Conservation (phyloP, 2,113 vertebrate genomes). For the Peromyscus maniculatus region DNA sequence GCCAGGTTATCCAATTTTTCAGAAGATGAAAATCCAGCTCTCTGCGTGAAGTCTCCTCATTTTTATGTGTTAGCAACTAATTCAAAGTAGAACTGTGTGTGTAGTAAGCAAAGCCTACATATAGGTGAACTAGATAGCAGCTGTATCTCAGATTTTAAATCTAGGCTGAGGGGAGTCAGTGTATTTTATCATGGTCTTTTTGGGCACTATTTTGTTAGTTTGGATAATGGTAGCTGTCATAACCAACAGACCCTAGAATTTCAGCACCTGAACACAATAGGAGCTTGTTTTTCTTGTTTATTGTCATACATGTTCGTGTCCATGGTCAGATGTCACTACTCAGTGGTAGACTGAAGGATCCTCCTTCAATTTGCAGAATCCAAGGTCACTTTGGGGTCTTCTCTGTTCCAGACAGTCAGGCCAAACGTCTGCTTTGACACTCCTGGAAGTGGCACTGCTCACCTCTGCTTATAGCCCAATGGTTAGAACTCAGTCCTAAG, state of each 20-base stretch:
- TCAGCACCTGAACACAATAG: not conserved
- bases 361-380: not conserved
- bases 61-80: constrained; percentile 39
- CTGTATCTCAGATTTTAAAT: constrained; percentile 7
- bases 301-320: not conserved
- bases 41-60: not conserved
- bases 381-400: not conserved
- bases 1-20: not conserved
- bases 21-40: not conserved
- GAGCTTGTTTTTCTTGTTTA: not conserved
- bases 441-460: not conserved
- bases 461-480: not conserved
- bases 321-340: not conserved
- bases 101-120: constrained; percentile 12
- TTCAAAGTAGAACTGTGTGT: not conserved
- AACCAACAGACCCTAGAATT: not conserved
- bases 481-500: not conserved
- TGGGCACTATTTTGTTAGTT: not conserved
- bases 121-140: not conserved
- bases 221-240: not conserved
- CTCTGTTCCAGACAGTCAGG: not conserved
- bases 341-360: not conserved
- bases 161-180: not conserved
- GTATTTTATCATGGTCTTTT: not conserved
- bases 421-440: not conserved